phyloP scores from a whole-genome alignment of 2,888 invertebrate species.

The Athripsodes cinereus region DNA sequence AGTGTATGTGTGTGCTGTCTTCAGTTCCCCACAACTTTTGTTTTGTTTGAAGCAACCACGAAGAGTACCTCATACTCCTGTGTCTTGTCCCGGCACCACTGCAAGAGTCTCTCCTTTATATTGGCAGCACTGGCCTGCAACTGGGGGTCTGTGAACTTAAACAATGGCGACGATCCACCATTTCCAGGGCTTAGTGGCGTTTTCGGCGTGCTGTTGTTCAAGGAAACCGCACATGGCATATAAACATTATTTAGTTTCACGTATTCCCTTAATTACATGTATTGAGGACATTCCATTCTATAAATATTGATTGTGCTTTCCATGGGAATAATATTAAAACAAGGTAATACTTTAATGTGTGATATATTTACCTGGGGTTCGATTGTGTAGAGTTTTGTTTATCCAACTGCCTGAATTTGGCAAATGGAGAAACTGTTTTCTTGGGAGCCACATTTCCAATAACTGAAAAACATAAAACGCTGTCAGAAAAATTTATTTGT shows the following conservation, averaged over 20 bases:
- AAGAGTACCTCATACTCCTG: slow-evolving; percentile 88
- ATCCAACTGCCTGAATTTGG: slow-evolving; percentile 88
- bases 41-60: not conserved
- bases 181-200: slow-evolving; percentile 66
- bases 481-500: not conserved
- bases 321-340: not conserved
- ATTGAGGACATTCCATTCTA: no score
- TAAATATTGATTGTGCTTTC: not conserved
- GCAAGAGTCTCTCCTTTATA: slow-evolving; percentile 93
- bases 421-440: slow-evolving; percentile 72
- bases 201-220: slow-evolving; percentile 29
- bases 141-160: slow-evolving; percentile 88
- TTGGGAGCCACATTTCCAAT: slow-evolving; percentile 47
- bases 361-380: slow-evolving; percentile 60
- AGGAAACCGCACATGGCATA: no score
- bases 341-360: no score
- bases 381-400: slow-evolving; percentile 72
- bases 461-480: slow-evolving; percentile 39
- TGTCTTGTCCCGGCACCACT: slow-evolving; percentile 97
- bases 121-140: slow-evolving; percentile 87
- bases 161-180: slow-evolving; percentile 68
- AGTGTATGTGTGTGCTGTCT: not conserved
- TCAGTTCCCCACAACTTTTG: not conserved
- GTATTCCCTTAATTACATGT: no score
- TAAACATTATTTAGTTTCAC: no score